Percentiles rank a stretch among this genome's conserved stretches.
These are phyloP conservation scores for Pangasius krempfi DNA, from an alignment of 2,797 vertebrate species.

Conservation along the genomic window DNA sequence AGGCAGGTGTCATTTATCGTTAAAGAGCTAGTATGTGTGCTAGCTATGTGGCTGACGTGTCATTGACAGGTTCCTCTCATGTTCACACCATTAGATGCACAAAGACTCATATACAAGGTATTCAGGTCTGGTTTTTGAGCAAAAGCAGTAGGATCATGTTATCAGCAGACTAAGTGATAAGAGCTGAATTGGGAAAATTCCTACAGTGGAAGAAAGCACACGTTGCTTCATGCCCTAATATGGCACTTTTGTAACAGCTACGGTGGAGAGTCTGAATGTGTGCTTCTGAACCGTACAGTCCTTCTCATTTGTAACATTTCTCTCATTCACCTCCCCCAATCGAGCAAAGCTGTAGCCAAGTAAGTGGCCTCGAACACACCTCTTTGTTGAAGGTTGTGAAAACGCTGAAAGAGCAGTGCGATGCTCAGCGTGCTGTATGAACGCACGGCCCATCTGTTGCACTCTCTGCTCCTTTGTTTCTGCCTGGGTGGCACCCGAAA, in stretches of 20 bases:
- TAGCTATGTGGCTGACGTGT: neutral
- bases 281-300: neutral
- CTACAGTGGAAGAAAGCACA: conserved; percentile 48
- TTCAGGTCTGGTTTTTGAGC: conserved; percentile 22
- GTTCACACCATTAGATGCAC: neutral
- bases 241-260: conserved; percentile 49
- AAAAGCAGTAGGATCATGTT: conserved; percentile 44
- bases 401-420: conserved; percentile 40
- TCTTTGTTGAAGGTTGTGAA: conserved; percentile 36
- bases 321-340: conserved; percentile 19
- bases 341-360: neutral
- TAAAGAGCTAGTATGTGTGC: neutral
- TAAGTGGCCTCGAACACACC: neutral
- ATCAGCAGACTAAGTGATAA: conserved; percentile 59
- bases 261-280: neutral
- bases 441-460: conserved; percentile 50
- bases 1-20: conserved; percentile 16
- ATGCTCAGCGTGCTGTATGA: conserved; percentile 31
- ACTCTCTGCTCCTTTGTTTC: conserved; percentile 46
- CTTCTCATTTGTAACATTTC: conserved; percentile 42
- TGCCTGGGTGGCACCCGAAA: conserved; percentile 35
- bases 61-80: neutral
- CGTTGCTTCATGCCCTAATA: conserved; percentile 68
- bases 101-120: neutral
- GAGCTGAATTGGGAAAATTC: conserved; percentile 59